Conservation (phyloP, 1,140 invertebrate species). For the Sinonovacula constricta region DNA sequence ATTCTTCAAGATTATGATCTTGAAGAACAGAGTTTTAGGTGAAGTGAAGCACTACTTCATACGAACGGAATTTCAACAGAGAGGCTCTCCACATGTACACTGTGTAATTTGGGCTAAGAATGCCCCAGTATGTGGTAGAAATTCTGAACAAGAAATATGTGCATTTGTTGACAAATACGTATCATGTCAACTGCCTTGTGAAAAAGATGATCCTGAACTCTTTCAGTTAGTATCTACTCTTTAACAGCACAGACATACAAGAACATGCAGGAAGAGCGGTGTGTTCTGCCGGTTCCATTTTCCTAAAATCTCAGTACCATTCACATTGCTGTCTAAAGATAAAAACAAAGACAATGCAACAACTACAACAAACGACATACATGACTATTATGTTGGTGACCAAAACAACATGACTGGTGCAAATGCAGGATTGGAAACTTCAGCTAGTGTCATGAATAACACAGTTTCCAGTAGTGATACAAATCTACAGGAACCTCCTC, state of each 20-base stretch:
- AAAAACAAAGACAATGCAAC: not conserved
- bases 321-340: constrained; percentile 15
- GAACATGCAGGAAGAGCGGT: constrained; percentile 14
- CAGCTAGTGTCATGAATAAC: not conserved
- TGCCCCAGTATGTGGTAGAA: not conserved
- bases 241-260: constrained; percentile 15
- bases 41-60: not conserved
- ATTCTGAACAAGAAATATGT: constrained; percentile 6
- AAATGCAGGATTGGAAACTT: not conserved
- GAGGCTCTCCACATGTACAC: constrained; percentile 8
- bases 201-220: constrained; percentile 4
- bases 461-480: not conserved
- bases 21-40: not conserved
- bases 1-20: constrained; percentile 9
- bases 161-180: constrained; percentile 20
- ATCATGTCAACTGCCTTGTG: not conserved
- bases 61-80: not conserved
- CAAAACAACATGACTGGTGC: not conserved
- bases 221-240: constrained; percentile 10
- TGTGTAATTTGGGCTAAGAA: constrained; percentile 9
- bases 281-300: constrained; percentile 1
- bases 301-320: not conserved
- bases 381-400: constrained; percentile 7
- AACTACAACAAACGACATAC: constrained; percentile 3
- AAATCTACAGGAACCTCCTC: not conserved